Evolutionary conservation across 2,888 invertebrate genomes (phyloP).

Genomic region (Epistrophe grossulariae): DNA sequence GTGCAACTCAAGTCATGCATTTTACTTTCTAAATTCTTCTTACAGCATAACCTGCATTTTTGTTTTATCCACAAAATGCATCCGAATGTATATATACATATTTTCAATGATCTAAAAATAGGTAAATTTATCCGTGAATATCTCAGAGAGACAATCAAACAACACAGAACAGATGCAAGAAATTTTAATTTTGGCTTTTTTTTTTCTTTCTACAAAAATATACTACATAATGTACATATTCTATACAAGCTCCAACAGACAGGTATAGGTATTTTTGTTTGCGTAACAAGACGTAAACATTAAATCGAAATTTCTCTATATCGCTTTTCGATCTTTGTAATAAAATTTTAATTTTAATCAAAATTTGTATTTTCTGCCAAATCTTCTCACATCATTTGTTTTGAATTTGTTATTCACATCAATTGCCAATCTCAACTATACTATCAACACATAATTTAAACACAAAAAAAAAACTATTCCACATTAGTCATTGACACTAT

Average conservation of each 20-base stretch:
- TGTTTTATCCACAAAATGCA: constrained; percentile 72
- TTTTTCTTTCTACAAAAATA: constrained; percentile 10
- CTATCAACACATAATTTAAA: constrained; percentile 51
- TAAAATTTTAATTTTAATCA: constrained; percentile 21
- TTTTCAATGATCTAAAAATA: constrained; percentile 62
- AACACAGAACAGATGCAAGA: constrained; percentile 50
- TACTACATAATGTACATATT: neutral
- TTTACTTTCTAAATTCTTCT: constrained; percentile 12
- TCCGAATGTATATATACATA: constrained; percentile 45
- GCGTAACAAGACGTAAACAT: constrained; percentile 49
- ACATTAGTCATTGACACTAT: constrained; percentile 64
- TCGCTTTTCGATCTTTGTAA: constrained; percentile 22
- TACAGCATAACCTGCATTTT: constrained; percentile 33
- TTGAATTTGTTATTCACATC: constrained; percentile 40
- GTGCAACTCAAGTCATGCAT: too few relatives aligned
- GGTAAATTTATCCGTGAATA: constrained; percentile 64
- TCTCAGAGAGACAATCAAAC: constrained; percentile 53
- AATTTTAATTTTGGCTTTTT: constrained; percentile 28
- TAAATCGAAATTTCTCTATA: constrained; percentile 26
- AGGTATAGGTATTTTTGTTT: constrained; percentile 57
- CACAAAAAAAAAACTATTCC: constrained; percentile 63
- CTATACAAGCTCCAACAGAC: constrained; percentile 26
- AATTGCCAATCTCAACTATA: constrained; percentile 28
- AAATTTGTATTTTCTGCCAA: constrained; percentile 25
- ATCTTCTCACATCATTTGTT: constrained; percentile 38